phyloP scores from a whole-genome alignment of 2,888 invertebrate genomes.

The Myopa testacea region DNA sequence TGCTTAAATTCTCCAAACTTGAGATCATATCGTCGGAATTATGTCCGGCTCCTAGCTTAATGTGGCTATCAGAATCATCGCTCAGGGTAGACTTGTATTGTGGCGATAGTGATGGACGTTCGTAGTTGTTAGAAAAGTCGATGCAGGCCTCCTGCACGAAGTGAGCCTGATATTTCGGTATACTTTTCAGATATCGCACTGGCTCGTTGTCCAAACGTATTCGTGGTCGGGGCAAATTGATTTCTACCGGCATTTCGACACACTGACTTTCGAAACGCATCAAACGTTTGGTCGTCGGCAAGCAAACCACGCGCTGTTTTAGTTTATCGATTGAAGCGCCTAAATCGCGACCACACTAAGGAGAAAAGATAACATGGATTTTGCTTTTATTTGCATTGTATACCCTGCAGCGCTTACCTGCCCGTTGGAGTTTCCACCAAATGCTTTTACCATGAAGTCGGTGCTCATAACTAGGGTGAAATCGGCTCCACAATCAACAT shows the following conservation, averaged over 20 bases:
- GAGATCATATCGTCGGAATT: slow-evolving; percentile 66
- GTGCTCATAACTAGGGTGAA: slow-evolving; percentile 68
- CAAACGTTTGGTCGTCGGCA: slow-evolving; percentile 66
- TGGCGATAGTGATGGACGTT: slow-evolving; percentile 50
- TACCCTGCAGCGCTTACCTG: slow-evolving; percentile 51
- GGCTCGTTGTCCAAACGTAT: slow-evolving; percentile 64
- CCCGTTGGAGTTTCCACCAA: slow-evolving; percentile 68
- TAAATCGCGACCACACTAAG: slow-evolving; percentile 65
- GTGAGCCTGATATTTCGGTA: slow-evolving; percentile 64
- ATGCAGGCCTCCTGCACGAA: slow-evolving; percentile 63
- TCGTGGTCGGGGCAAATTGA: slow-evolving; percentile 65
- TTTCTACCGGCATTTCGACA: slow-evolving; percentile 65
- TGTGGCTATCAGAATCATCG: slow-evolving; percentile 49
- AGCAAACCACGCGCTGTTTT: slow-evolving; percentile 65
- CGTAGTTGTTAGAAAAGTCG: slow-evolving; percentile 53
- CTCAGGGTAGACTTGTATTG: slow-evolving; percentile 55
- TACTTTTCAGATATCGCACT: slow-evolving; percentile 66
- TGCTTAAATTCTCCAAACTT: slow-evolving; percentile 65
- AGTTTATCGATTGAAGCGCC: slow-evolving; percentile 62
- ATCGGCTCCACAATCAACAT: slow-evolving; percentile 68
- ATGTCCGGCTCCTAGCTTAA: slow-evolving; percentile 53
- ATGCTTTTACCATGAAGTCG: slow-evolving; percentile 66
- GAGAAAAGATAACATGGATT: not conserved
- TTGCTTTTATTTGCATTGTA: not conserved
- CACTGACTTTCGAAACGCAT: slow-evolving; percentile 68